Evolutionary conservation across 1,140 invertebrate species (phyloP), one percentile per base, ranked within the genome.

Genomic region (Dinoponera quadriceps): DNA sequence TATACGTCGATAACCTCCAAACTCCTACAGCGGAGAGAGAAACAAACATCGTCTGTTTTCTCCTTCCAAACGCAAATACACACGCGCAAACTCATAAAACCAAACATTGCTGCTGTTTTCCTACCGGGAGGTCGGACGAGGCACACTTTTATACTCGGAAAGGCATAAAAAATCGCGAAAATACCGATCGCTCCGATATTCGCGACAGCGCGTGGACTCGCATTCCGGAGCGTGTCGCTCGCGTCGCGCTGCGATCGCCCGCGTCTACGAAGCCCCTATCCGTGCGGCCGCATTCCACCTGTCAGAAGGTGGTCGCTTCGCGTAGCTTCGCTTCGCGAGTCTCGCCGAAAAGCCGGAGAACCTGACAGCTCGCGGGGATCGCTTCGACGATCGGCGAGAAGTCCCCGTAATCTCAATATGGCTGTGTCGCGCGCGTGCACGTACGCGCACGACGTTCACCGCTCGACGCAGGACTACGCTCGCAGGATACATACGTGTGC

Each of bases 201-300:
- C 7, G 11, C 38, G 38, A n/a, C n/a, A n/a, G 38, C 38, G 38
- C 38, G 38, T 65, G 66, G 48, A 85, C 51, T 82, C 80, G 54
- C 74, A 69, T 89, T 77, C 81, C 60, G n/a, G 68, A 82, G 48
- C 48, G 49, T 81, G 81, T 85, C 87, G 83, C 78, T 69, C 54
- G 82, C 73, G 85, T 89, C 88, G 88, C 88, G 88, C 84, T 84
- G 60, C 84, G 75, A 88, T 88, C 87, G 87, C 69, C 60, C 49
- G 71, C 68, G 68, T 49, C 22, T 49, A 57, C 65, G 71, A 82
- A 60, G 75, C 80, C 75, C 75, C 68, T 66, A 68, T 44, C n/a
- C 72, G 77, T 69, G 80, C 18, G 29, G 85, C 89, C 86, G 82
- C 85, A 92, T 92, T 93, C 92, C 91, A 93, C 92, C 92, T 93